Conservation (phyloP, 1,140 invertebrate species). For the Drosophila littoralis region DNA sequence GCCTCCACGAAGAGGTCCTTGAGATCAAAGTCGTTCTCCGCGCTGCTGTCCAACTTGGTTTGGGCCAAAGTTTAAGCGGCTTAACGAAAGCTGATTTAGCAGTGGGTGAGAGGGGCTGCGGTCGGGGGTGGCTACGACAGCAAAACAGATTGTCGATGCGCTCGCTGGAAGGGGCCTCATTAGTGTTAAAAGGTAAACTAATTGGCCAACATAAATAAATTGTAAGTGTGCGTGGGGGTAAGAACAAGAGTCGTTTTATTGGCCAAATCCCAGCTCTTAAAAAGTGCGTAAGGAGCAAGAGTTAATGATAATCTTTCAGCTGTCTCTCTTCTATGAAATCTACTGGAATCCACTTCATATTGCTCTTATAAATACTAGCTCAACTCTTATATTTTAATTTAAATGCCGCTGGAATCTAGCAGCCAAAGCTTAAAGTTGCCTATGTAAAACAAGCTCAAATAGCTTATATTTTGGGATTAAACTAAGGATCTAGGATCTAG, state of each 20-base stretch:
- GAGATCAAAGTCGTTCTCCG: slow-evolving; percentile 41
- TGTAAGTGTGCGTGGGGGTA: neutral
- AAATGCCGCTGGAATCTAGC: too few relatives aligned
- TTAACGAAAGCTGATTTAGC: slow-evolving; percentile 21
- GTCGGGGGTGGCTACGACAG: neutral
- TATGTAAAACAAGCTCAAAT: neutral
- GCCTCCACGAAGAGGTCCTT: slow-evolving; percentile 39
- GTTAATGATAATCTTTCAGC: too few relatives aligned
- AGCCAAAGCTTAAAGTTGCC: too few relatives aligned
- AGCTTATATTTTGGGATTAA: too few relatives aligned
- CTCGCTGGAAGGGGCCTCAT: slow-evolving; percentile 2
- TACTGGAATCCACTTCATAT: too few relatives aligned
- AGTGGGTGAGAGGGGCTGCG: neutral
- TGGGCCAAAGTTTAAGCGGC: slow-evolving; percentile 52
- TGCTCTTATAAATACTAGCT: too few relatives aligned
- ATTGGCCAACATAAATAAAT: slow-evolving; percentile 26
- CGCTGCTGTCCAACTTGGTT: slow-evolving; percentile 37
- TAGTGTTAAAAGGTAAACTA: slow-evolving; percentile 29
- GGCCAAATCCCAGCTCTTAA: too few relatives aligned
- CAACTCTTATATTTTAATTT: too few relatives aligned
- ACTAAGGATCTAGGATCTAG: too few relatives aligned
- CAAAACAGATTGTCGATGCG: neutral
- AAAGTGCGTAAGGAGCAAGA: too few relatives aligned
- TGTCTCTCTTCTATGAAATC: too few relatives aligned
- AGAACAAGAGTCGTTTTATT: too few relatives aligned